phyloP scores from a whole-genome alignment of 2,888 invertebrate genomes.

The Cataglyphis rosenhaueri region DNA sequence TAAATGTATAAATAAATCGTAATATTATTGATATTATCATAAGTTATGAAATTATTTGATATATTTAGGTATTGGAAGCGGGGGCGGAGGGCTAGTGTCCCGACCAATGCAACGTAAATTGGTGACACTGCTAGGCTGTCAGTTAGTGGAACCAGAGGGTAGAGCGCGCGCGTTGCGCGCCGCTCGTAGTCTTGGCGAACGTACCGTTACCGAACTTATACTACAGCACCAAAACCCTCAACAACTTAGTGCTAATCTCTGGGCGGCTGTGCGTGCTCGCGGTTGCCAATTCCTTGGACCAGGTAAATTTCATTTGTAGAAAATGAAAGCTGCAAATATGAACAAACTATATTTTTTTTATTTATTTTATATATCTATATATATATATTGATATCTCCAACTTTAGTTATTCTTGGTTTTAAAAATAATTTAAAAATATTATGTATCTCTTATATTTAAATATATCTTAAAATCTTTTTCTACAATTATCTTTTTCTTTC shows the following conservation, averaged over 20 bases:
- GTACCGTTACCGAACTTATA: constrained; percentile 97
- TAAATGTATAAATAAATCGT: background rate
- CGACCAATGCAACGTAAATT: constrained; percentile 98
- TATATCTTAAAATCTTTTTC: constrained; percentile 22
- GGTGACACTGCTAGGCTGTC: constrained; percentile 96
- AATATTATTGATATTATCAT: background rate
- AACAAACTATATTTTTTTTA: background rate
- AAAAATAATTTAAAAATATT: background rate
- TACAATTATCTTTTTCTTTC: constrained; percentile 17
- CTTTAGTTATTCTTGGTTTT: no score
- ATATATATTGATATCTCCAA: no score
- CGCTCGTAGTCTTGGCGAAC: constrained; percentile 96
- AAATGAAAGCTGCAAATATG: background rate
- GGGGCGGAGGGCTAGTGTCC: constrained; percentile 87
- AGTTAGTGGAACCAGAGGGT: constrained; percentile 95
- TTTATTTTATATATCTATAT: background rate
- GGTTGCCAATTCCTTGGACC: constrained; percentile 99
- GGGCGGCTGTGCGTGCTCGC: constrained; percentile 98
- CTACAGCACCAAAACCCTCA: constrained; percentile 98
- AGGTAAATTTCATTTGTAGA: constrained; percentile 83
- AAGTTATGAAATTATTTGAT: background rate
- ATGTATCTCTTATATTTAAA: background rate
- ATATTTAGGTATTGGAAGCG: constrained; percentile 39
- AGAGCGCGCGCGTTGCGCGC: constrained; percentile 92
- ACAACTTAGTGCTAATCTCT: constrained; percentile 96